Evolutionary conservation across 2,888 invertebrate species (phyloP).

Genomic region (Caenorhabditis virilis): DNA sequence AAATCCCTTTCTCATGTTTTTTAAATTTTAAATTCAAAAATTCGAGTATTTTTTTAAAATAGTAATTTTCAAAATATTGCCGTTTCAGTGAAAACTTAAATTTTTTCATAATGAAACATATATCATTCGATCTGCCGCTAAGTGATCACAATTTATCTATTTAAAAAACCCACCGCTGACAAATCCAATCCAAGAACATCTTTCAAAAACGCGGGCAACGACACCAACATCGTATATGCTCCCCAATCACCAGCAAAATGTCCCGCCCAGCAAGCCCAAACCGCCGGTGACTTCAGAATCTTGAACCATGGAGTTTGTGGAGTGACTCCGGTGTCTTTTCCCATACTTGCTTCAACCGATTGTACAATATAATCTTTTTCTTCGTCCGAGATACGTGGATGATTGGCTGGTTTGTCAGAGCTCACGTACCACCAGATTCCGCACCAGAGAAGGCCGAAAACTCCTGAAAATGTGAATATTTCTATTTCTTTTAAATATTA

Average conservation of each 20-base stretch:
- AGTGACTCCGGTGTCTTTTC: constrained; percentile 52
- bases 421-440: constrained; percentile 71
- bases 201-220: constrained; percentile 70
- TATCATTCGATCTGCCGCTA: too few relatives aligned
- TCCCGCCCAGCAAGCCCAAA: constrained; percentile 70
- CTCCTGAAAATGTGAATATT: too few relatives aligned
- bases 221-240: constrained; percentile 71
- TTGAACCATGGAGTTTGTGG: constrained; percentile 69
- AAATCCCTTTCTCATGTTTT: too few relatives aligned
- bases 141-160: too few relatives aligned
- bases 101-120: too few relatives aligned
- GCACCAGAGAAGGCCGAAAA: constrained; percentile 71
- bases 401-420: constrained; percentile 73
- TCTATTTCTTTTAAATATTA: too few relatives aligned
- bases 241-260: constrained; percentile 72
- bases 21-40: too few relatives aligned
- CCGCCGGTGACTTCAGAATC: constrained; percentile 68
- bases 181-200: constrained; percentile 67
- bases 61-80: too few relatives aligned
- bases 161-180: constrained; percentile 50
- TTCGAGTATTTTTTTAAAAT: too few relatives aligned
- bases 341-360: constrained; percentile 53
- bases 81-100: too few relatives aligned
- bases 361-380: constrained; percentile 69
- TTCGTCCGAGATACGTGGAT: constrained; percentile 72